Evolutionary conservation across 92 coral and sea anemone species (phyloP).

Genomic region (Porites rus): DNA sequence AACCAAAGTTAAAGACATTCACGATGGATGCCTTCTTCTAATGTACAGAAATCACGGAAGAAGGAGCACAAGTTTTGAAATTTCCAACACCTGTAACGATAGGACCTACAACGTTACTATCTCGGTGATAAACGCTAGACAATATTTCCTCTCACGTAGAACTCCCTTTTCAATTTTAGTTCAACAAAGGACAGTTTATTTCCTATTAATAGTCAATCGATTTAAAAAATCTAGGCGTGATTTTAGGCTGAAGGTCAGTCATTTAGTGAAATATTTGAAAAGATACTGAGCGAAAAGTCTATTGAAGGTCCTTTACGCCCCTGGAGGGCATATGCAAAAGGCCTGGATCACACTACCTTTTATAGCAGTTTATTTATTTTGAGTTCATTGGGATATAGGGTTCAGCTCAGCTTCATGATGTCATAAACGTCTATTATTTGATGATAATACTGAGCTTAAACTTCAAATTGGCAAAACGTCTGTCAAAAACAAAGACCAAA

Average conservation of each 20-base stretch:
- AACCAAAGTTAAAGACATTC: slow-evolving; percentile 71
- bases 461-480: no score
- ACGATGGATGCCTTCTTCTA: slow-evolving; percentile 75
- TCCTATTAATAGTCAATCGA: slow-evolving; percentile 73
- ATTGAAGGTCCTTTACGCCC: no score
- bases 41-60: slow-evolving; percentile 74
- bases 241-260: slow-evolving; percentile 47
- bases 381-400: no score
- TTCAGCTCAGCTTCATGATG: no score
- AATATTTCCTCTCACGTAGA: slow-evolving; percentile 54
- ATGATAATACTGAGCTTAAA: no score
- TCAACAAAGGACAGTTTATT: slow-evolving; percentile 76
- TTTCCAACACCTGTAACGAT: slow-evolving; percentile 76
- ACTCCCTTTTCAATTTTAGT: slow-evolving; percentile 67
- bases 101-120: slow-evolving; percentile 60
- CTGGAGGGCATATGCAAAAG: no score
- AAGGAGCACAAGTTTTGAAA: slow-evolving; percentile 71
- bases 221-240: slow-evolving; percentile 40
- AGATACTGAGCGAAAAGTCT: background rate
- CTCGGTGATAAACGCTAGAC: slow-evolving; percentile 43
- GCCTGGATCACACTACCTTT: no score
- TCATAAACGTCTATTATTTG: no score
- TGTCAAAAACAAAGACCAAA: no score
- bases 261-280: slow-evolving; percentile 17
- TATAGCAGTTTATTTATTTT: no score